phyloP scores from a whole-genome alignment of 2,797 vertebrate genomes.

The Chelon labrosus region DNA sequence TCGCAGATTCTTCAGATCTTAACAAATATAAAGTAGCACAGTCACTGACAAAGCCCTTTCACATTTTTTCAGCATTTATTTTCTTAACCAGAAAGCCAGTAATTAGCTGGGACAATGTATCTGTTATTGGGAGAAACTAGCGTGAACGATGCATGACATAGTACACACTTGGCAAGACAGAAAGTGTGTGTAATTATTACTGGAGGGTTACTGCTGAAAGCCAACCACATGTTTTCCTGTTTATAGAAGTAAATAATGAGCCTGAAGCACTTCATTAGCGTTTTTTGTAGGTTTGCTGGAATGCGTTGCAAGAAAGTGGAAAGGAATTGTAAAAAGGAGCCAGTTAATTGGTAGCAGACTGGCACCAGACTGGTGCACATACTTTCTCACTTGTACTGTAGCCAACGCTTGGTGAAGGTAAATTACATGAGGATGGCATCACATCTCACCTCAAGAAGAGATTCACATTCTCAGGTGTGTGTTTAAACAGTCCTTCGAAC shows the following conservation, averaged over 20 bases:
- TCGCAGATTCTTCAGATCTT: not conserved
- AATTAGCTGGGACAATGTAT: conserved; percentile 29
- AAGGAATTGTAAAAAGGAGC: conserved; percentile 40
- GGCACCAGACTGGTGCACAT: not conserved
- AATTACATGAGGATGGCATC: conserved; percentile 1
- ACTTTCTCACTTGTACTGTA: conserved; percentile 6
- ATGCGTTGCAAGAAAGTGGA: conserved; percentile 36
- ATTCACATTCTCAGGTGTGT: conserved; percentile 86
- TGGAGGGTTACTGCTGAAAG: conserved; percentile 37
- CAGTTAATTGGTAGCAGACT: conserved; percentile 26
- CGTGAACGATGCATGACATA: conserved; percentile 17
- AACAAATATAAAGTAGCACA: not conserved
- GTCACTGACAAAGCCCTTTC: not conserved
- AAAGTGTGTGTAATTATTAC: conserved; percentile 43
- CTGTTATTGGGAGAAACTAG: conserved; percentile 16
- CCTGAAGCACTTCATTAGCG: conserved; percentile 52
- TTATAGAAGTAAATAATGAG: conserved; percentile 65
- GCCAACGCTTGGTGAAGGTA: not conserved
- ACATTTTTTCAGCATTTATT: conserved; percentile 1
- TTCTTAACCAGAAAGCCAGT: conserved; percentile 27
- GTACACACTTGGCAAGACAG: conserved; percentile 20
- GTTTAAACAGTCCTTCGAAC: conserved; percentile 91
- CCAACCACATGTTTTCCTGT: conserved; percentile 57
- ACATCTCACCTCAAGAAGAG: conserved; percentile 84
- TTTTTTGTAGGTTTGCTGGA: conserved; percentile 48